These are phyloP conservation scores for Linnaemya tessellans DNA, from an alignment of 2,888 invertebrate genomes.

Conservation along the genomic window DNA sequence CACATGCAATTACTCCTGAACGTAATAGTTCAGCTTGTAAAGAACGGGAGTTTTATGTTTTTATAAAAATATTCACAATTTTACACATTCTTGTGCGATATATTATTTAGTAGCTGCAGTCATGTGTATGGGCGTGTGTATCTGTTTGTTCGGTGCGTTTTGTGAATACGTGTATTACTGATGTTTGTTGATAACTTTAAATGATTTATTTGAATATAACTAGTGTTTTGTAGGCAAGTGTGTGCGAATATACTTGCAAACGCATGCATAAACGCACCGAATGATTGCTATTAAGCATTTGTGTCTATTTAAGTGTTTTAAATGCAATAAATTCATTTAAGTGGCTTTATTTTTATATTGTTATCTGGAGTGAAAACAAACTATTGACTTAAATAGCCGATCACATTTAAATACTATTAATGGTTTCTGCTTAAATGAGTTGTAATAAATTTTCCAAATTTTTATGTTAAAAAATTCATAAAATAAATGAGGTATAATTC, in stretches of 20 bases:
- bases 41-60: background rate
- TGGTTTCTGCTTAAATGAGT: slow-evolving; percentile 60
- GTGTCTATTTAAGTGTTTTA: slow-evolving; percentile 15
- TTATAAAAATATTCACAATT: background rate
- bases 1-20: no score
- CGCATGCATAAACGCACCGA: background rate
- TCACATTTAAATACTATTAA: slow-evolving; percentile 62
- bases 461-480: slow-evolving; percentile 32
- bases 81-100: background rate
- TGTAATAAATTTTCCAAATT: slow-evolving; percentile 62
- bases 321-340: slow-evolving; percentile 40
- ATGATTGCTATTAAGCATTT: slow-evolving; percentile 1
- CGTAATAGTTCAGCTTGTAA: background rate
- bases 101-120: background rate
- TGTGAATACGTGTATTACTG: slow-evolving; percentile 36
- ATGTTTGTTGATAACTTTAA: slow-evolving; percentile 64
- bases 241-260: slow-evolving; percentile 17
- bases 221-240: slow-evolving; percentile 55
- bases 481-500: slow-evolving; percentile 58
- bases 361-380: slow-evolving; percentile 11
- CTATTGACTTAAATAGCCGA: slow-evolving; percentile 37
- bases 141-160: background rate
- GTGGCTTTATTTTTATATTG: slow-evolving; percentile 36
- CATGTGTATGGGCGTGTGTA: background rate
- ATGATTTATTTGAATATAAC: slow-evolving; percentile 53